A percentile compares a stretch with the other conserved stretches of the same genome.
phyloP scores from a whole-genome alignment of 2,888 invertebrate species.

The Aradus depressus region DNA sequence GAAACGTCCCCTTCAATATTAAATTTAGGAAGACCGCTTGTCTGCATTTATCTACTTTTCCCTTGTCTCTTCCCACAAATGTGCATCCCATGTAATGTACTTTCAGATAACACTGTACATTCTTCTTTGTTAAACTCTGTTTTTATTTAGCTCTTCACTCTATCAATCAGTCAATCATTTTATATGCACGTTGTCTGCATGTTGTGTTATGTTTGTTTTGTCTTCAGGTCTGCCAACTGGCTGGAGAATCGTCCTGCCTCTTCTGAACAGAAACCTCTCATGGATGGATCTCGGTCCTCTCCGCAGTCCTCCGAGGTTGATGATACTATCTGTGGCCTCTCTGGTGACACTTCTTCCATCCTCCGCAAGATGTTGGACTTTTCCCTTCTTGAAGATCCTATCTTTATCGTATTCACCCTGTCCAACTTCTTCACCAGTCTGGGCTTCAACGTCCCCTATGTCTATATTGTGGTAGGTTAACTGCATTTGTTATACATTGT shows the following conservation, averaged over 20 bases:
- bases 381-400: conserved; percentile 65
- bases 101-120: too few species aligned
- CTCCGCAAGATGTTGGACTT: conserved; percentile 76
- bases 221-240: conserved; percentile 11
- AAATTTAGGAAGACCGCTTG: too few species aligned
- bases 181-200: too few species aligned
- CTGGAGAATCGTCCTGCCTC: conserved; percentile 2
- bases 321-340: conserved; percentile 39
- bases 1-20: too few species aligned
- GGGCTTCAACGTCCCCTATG: conserved; percentile 88
- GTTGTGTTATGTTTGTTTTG: too few species aligned
- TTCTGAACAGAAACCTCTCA: conserved; percentile 20
- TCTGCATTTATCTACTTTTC: too few species aligned
- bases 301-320: conserved; percentile 42
- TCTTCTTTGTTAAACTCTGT: too few species aligned
- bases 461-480: conserved; percentile 59
- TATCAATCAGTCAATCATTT: too few species aligned
- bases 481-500: too few species aligned
- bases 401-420: conserved; percentile 79
- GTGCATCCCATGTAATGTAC: too few species aligned
- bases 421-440: conserved; percentile 94
- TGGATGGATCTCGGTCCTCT: conserved; percentile 31
- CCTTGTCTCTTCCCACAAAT: too few species aligned
- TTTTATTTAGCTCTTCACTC: too few species aligned
- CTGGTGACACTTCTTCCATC: conserved; percentile 57